Base-by-base conservation (phyloP, 2,888 invertebrate species). In the Mythimna ferrago region DNA sequence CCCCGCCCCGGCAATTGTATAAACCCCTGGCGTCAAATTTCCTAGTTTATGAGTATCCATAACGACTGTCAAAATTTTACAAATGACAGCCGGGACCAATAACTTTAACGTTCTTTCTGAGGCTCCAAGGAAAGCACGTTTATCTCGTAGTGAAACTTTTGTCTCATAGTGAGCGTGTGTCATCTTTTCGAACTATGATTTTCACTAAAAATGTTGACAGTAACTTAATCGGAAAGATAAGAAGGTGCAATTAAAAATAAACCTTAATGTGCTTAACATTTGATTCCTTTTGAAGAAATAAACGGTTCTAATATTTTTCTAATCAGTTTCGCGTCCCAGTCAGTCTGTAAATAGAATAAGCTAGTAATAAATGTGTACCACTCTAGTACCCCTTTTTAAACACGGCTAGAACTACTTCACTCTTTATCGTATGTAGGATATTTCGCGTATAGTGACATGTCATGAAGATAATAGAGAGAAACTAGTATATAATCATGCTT, bases 361-460 rank as follows among this genome's bases (percentile, higher is more conserved):
- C 60, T 82, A 85, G 72, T 85, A 80, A 79, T 83, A 61, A 63
- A 81, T 81, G 71, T 85, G 72, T 85, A 76, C 70, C 81, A 80
- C 82, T 76, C 66, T 83, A 75, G 73, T 71, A 72, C 78, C 74
- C 81, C 81, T 80, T 86, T 84, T 78, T 78, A 82, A 82, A 84
- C 84, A 86, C 86, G 9, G 88, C 89, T 89, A 89, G 88, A 82
- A 73, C 74, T 80, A 75, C 78, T 83, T 83, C 83, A 77, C 80
- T 81, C 76, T 85, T 84, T 78, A 71, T 79, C 58, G 79, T 83
- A 76, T 62, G 35, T 86, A 87, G 80, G 73, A 58, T 83, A 86
- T 69, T 57, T 68, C 32, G 32, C 48, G 73, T 81, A 70, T 65
- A 61, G 64, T 72, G 63, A 76, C 76, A 80, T 82, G 82, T 71